phyloP scores from a whole-genome alignment of 2,113 vertebrate genomes.

The Forbesichthys agassizii region DNA sequence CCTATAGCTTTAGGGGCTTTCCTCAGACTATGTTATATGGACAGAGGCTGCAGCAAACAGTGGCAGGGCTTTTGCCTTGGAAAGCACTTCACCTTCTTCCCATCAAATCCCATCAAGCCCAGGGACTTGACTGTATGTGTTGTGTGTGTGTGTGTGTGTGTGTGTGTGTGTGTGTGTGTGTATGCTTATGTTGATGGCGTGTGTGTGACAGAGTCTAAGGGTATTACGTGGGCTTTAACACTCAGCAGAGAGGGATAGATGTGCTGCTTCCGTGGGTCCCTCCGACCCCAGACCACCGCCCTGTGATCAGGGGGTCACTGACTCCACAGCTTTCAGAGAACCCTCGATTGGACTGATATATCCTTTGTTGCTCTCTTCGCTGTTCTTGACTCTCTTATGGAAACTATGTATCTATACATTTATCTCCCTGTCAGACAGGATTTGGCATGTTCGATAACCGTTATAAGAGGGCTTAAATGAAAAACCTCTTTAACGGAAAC shows the following conservation, averaged over 20 bases:
- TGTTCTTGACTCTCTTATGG: slow-evolving; percentile 41
- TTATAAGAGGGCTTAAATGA: too few species aligned
- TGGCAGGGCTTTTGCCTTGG: slow-evolving; percentile 57
- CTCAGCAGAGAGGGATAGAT: slow-evolving; percentile 63
- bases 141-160: slow-evolving; percentile 5
- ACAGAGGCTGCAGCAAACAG: not conserved
- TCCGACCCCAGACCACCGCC: slow-evolving; percentile 60
- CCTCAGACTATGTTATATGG: too few species aligned
- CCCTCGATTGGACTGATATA: slow-evolving; percentile 46
- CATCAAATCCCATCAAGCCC: slow-evolving; percentile 66
- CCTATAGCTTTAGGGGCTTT: slow-evolving; percentile 20
- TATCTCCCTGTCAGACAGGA: slow-evolving; percentile 21
- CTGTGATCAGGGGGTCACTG: slow-evolving; percentile 60
- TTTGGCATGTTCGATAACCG: too few species aligned
- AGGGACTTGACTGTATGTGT: slow-evolving; percentile 34
- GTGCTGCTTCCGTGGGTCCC: slow-evolving; percentile 46
- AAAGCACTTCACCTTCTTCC: slow-evolving; percentile 48
- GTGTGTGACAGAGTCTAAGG: slow-evolving; percentile 35
- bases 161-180: not conserved
- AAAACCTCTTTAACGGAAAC: too few species aligned
- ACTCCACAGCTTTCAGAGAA: slow-evolving; percentile 45
- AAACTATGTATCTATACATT: slow-evolving; percentile 37
- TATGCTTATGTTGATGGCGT: not conserved
- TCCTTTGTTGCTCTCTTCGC: slow-evolving; percentile 48
- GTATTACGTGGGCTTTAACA: slow-evolving; percentile 71